Evolutionary conservation across 2,888 invertebrate species (phyloP).

Genomic region (Strigamia crassipes): DNA sequence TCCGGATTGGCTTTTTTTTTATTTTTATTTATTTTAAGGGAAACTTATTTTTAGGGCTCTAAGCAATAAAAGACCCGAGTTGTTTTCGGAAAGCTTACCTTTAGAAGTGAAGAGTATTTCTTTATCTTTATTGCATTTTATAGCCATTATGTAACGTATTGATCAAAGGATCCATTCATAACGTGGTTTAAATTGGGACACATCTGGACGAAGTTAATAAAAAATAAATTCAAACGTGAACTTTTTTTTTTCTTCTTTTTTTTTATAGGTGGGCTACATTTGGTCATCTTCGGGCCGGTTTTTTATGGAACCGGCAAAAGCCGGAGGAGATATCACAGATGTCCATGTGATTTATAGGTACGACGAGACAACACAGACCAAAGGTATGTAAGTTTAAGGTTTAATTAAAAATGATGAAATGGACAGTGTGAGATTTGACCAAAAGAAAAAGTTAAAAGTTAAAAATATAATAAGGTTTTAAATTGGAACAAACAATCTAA

Average conservation of each 20-base stretch:
- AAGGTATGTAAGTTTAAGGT: not conserved
- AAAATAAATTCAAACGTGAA: not conserved
- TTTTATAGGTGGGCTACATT: conserved; percentile 17
- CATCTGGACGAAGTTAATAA: not conserved
- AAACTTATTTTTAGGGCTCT: not conserved
- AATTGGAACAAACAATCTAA: too few relatives aligned
- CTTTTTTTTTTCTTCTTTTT: not conserved
- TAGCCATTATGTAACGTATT: not conserved
- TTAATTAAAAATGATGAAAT: not conserved
- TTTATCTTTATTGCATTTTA: conserved; percentile 5
- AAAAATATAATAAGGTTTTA: too few relatives aligned
- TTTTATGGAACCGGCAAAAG: not conserved
- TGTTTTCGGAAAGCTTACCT: conserved; percentile 11
- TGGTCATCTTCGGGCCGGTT: conserved; percentile 12
- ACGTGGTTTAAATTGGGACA: not conserved
- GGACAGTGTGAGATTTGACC: too few relatives aligned
- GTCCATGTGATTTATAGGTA: conserved; percentile 24
- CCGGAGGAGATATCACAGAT: conserved; percentile 5
- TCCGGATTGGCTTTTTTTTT: not conserved
- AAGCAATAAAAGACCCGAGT: not conserved
- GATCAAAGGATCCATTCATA: not conserved
- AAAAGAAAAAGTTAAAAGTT: too few relatives aligned
- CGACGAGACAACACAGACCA: not conserved
- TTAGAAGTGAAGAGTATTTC: not conserved
- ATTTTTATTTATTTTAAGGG: not conserved